Base-by-base conservation (phyloP, 2,113 vertebrate genomes). In the Trematomus loennbergii region DNA sequence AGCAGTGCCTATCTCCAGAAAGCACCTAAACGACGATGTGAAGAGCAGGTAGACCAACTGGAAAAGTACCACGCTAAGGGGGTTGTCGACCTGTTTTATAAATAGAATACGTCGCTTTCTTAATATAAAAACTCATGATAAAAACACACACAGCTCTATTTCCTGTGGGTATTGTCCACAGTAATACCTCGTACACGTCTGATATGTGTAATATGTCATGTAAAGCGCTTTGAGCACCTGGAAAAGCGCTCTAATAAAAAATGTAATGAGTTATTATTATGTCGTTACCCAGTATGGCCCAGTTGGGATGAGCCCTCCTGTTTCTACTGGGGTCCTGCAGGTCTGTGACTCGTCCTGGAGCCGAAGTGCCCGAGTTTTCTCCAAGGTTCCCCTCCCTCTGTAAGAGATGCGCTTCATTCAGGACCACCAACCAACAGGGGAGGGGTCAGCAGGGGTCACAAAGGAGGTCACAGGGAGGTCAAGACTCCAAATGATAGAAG, bases 291-390 rank as follows among this genome's bases (percentile, higher is more conserved):
- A 94, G 83, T 85, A 93, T 85, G 89, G 92, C 92, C 94, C 92
- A 94, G 87, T 93, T 94, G 85, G 94, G 93, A 81, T 94, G 92
- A 85, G 94, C 93, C 79, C 94, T 95, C 89, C 93, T 95, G 94
- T 94, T 94, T 94, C 94, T 94, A 94, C 90, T 93, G 72, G 90
- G 92, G 61, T 93, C 94, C 89, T 90, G 93, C 4, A 83, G 91
- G 22, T 94, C 87, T 2, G 83, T 89, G 75, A 85, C 91, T 81
- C 86, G 87, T 75, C 78, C 82, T 58, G 88, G 87, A 82, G 87
- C 85, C 6, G 70, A 45, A 22, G 91, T 89, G 73, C 46, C 82
- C 3, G 91, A 83, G 87, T 69, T 48, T 48, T 81, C 86, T 92
- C 94, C 92, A 88, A 66, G 91, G 89, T 72, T 89, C 74, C 88